Evolutionary conservation across 2,797 vertebrate genomes (phyloP), one percentile per base, ranked within the genome.

Genomic region (Sphenopsis melanotis): DNA sequence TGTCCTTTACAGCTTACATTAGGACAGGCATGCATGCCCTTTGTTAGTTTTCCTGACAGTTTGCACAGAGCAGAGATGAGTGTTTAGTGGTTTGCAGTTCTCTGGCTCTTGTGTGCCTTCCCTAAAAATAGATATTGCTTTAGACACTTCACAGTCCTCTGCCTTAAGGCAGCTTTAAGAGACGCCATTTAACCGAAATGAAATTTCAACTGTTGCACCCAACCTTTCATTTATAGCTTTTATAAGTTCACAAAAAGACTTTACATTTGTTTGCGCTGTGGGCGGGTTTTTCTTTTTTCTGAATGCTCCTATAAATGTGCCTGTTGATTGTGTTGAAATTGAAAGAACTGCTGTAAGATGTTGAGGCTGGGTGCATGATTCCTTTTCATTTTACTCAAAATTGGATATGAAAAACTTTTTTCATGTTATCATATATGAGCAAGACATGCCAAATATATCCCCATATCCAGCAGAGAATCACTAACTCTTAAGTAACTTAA

Each of bases 41-140:
- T 86, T 61, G 14, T 63, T 90, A 55, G 17, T 24, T 69, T 70
- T 87, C 46, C 21, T 70, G 70, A 41, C 24, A 46, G 49, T 66
- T 85, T 77, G 75, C 44, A n/a, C 30, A 70, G 74, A 87, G 49
- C 44, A 59, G 75, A 89, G 59, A 61, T 84, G 84, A 66, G 64
- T 61, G 74, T 77, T 87, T 12, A 61, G 36, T 30, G 47, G 30
- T 56, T 83, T 85, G 65, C 44, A 49, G 56, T 87, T 65, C 71
- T 70, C 41, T 83, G 44, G 36, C 66, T 87, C 74, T 74, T 79
- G 52, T 3, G 10, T 82, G 23, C 29, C 37, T 65, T 78, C 49
- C 77, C 89, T 93, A 89, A 90, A 96, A 94, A 92, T 77, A 89
- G 81, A 34, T 87, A 59, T 11, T 85, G 41, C 32, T 89, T 87